phyloP scores from a whole-genome alignment of 2,888 invertebrate species.

The Pemphredon lugubris region DNA sequence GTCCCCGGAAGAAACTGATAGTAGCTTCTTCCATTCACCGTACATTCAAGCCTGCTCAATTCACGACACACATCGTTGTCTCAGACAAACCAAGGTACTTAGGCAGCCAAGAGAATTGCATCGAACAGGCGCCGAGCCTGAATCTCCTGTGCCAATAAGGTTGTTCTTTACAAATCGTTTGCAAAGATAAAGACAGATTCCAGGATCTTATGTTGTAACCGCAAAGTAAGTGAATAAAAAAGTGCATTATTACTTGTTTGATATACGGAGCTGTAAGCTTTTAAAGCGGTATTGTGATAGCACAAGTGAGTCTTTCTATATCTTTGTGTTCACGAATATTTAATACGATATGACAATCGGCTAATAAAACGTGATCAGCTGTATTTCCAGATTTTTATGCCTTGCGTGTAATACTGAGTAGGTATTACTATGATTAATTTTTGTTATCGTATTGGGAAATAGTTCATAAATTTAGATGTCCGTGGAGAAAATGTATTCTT shows the following conservation, averaged over 20 bases:
- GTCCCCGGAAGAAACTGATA: constrained; percentile 65
- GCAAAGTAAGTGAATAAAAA: not conserved
- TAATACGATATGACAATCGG: constrained; percentile 45
- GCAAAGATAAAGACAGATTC: constrained; percentile 60
- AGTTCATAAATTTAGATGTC: constrained; percentile 23
- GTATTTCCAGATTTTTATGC: constrained; percentile 74
- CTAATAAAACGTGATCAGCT: constrained; percentile 63
- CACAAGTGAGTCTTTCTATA: constrained; percentile 50
- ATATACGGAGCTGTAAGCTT: not conserved
- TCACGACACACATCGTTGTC: constrained; percentile 75
- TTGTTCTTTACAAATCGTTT: constrained; percentile 52
- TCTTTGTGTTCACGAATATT: constrained; percentile 57
- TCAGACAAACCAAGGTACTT: constrained; percentile 76
- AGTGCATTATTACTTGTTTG: not conserved
- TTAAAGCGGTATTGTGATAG: not conserved
- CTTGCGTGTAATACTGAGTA: constrained; percentile 73
- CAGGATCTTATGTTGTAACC: not conserved
- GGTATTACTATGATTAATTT: constrained; percentile 47
- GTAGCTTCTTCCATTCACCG: constrained; percentile 59
- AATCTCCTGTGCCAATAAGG: constrained; percentile 46
- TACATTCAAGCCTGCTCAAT: constrained; percentile 74
- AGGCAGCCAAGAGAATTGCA: constrained; percentile 67
- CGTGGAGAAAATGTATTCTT: constrained; percentile 16
- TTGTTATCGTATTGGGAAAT: constrained; percentile 18
- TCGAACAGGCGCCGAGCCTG: constrained; percentile 30